Percentiles rank a stretch among this genome's conserved stretches.
Conservation (phyloP, 2,888 invertebrate species). For the Diachrysia chrysitis region DNA sequence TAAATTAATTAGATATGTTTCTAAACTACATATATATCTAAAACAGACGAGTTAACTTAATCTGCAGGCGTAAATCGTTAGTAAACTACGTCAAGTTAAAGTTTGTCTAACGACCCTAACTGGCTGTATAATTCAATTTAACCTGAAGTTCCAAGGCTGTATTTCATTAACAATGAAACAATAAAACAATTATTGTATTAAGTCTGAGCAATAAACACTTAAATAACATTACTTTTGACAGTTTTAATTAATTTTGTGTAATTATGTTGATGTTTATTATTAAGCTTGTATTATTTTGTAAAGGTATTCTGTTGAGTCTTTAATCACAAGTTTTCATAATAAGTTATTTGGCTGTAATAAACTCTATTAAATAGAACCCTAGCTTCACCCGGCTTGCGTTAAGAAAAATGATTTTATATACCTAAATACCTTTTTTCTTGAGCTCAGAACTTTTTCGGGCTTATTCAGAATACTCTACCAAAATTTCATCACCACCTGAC, state of each 20-base stretch:
- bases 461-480: no score
- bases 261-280: constrained; percentile 5
- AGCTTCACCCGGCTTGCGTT: no score
- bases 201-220: constrained; percentile 1
- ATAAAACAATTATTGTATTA: constrained; percentile 2
- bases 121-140: constrained; percentile 5
- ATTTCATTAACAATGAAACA: constrained; percentile 1
- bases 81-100: neutral
- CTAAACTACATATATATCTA: neutral
- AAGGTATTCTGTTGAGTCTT: neutral
- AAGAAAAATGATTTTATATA: no score
- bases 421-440: no score
- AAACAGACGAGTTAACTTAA: neutral
- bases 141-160: neutral
- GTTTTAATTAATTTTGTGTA: neutral
- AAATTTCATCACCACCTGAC: no score
- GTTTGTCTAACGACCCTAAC: neutral
- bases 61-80: neutral
- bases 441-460: no score
- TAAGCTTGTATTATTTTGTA: neutral
- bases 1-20: neutral
- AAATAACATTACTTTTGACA: neutral
- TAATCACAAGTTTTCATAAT: neutral
- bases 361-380: neutral
- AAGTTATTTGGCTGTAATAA: neutral